A percentile compares a stretch with the other conserved stretches of the same genome.
These are phyloP conservation scores for Ostrea edulis DNA, from an alignment of 1,140 invertebrate genomes.

Conservation along the genomic window DNA sequence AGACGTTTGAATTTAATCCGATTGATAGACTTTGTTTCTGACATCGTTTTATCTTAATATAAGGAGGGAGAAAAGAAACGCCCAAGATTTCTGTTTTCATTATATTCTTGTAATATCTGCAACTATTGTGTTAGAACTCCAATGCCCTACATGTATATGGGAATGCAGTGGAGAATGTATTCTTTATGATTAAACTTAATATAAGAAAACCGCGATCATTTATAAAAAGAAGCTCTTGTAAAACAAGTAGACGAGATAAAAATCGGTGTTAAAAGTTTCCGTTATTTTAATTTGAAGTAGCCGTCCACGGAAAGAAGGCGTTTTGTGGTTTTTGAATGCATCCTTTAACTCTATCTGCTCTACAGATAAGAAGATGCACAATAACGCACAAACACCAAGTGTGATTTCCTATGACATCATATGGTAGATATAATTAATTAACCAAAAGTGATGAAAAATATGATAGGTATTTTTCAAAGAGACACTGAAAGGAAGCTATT, in stretches of 20 bases:
- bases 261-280: conserved; percentile 16
- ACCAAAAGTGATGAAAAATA: neutral
- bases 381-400: neutral
- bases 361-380: neutral
- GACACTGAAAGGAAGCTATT: no score
- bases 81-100: no score
- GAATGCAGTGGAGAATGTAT: no score
- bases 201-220: neutral
- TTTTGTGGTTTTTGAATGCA: conserved; percentile 26
- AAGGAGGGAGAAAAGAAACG: no score
- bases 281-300: conserved; percentile 17
- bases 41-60: no score
- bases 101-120: no score
- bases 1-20: no score
- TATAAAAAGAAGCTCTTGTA: neutral
- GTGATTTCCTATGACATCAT: conserved; percentile 11
- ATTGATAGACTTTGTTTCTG: no score
- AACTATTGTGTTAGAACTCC: no score
- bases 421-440: neutral
- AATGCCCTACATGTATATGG: no score
- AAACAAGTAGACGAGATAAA: conserved; percentile 19
- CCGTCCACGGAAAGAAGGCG: neutral
- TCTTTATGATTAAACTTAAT: no score
- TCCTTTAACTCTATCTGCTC: neutral
- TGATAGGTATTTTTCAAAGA: no score